Evolutionary conservation across 2,113 vertebrate genomes (phyloP).

Genomic region (Rhizomys pruinosus): DNA sequence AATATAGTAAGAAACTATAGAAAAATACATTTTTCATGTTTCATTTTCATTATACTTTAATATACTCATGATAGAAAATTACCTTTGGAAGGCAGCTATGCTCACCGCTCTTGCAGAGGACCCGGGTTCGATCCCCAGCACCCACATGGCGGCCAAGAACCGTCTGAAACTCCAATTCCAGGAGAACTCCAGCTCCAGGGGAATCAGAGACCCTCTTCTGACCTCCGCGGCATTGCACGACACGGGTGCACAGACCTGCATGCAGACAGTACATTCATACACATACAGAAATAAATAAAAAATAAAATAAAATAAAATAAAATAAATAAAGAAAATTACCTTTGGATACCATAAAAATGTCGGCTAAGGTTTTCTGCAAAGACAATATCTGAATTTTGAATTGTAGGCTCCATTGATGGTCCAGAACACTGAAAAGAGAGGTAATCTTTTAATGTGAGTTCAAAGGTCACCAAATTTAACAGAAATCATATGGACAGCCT

Average conservation of each 20-base stretch:
- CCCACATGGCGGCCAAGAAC: too few relatives aligned
- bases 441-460: slow-evolving; percentile 49
- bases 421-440: slow-evolving; percentile 91
- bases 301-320: too few relatives aligned
- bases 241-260: too few relatives aligned
- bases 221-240: too few relatives aligned
- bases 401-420: slow-evolving; percentile 99
- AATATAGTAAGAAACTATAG: neutral
- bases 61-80: slow-evolving; percentile 25
- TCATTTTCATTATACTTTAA: slow-evolving; percentile 23
- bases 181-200: too few relatives aligned
- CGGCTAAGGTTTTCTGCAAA: slow-evolving; percentile 95
- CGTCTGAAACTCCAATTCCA: too few relatives aligned
- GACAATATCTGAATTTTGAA: slow-evolving; percentile 93
- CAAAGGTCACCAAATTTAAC: slow-evolving; percentile 43
- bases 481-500: slow-evolving; percentile 27
- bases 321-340: slow-evolving; percentile 88
- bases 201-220: too few relatives aligned
- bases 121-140: too few relatives aligned
- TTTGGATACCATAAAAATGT: slow-evolving; percentile 93
- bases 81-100: too few relatives aligned
- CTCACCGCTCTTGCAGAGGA: too few relatives aligned
- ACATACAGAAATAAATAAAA: too few relatives aligned
- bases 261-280: too few relatives aligned
- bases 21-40: neutral